phyloP scores from a whole-genome alignment of 1,140 invertebrate species.

The Aphidius gifuensis region DNA sequence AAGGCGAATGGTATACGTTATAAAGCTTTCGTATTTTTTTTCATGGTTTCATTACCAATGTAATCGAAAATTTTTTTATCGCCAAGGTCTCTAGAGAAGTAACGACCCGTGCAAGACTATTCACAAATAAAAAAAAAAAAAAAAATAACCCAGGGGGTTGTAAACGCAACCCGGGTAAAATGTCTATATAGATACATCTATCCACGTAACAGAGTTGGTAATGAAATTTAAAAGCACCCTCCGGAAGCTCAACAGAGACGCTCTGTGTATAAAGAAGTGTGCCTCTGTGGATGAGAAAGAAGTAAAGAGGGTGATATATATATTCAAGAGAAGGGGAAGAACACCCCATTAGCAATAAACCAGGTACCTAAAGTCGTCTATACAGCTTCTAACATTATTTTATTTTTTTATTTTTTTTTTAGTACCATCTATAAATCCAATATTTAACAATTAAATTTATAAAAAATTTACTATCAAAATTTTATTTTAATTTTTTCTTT shows the following conservation, averaged over 20 bases:
- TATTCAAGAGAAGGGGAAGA: conserved; percentile 25
- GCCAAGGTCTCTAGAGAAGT: conserved; percentile 17
- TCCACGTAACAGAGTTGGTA: conserved; percentile 22
- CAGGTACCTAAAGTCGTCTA: conserved; percentile 23
- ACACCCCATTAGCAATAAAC: conserved; percentile 43
- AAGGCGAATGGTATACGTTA: conserved; percentile 13
- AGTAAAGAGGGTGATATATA: not conserved
- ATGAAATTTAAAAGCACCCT: conserved; percentile 45
- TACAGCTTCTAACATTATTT: too few species aligned
- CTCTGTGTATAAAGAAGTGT: not conserved
- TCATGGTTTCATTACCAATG: conserved; percentile 20
- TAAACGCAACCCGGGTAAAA: conserved; percentile 28
- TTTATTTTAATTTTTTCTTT: too few species aligned
- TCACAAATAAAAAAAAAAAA: not conserved
- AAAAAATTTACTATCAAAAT: too few species aligned
- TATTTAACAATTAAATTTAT: too few species aligned
- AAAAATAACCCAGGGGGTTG: conserved; percentile 9
- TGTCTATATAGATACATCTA: conserved; percentile 24
- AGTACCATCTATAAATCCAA: too few species aligned
- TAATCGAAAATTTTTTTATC: conserved; percentile 31
- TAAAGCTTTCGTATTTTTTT: not conserved
- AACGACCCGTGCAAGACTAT: conserved; percentile 6
- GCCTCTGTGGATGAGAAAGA: not conserved
- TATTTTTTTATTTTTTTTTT: too few species aligned
- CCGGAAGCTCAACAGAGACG: conserved; percentile 35